These are phyloP conservation scores for Liparis tanakae DNA, from an alignment of 2,797 vertebrate genomes.

Conservation along the genomic window DNA sequence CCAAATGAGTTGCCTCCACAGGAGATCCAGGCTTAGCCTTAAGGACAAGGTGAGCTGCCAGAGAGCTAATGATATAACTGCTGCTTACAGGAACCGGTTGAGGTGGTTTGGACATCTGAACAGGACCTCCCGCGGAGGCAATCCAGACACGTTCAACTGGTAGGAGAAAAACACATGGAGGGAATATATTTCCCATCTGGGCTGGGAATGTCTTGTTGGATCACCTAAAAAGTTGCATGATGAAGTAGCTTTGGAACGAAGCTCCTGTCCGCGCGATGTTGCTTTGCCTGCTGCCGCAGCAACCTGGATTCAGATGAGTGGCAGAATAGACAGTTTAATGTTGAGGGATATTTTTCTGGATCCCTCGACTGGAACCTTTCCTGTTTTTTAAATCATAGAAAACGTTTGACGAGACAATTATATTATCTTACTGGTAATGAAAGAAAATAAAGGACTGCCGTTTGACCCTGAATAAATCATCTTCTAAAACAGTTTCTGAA, in stretches of 20 bases:
- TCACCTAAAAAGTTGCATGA: not conserved
- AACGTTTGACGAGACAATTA: not conserved
- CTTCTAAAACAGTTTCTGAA: not conserved
- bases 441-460: not conserved
- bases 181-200: not conserved
- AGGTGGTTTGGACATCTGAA: constrained; percentile 5
- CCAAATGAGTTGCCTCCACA: not conserved
- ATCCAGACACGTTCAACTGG: not conserved
- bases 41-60: not conserved
- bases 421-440: not conserved
- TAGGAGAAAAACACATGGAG: not conserved
- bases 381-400: not conserved
- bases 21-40: not conserved
- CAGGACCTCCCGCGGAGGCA: not conserved
- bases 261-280: not conserved
- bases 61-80: not conserved
- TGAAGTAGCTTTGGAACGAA: not conserved
- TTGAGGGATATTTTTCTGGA: not conserved
- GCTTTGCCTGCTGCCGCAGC: not conserved
- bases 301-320: not conserved
- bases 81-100: not conserved
- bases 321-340: not conserved
- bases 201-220: not conserved
- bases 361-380: not conserved
- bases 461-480: not conserved